Base-by-base conservation (phyloP, 2,888 invertebrate genomes). In the Polydrusus pterygomalis region DNA sequence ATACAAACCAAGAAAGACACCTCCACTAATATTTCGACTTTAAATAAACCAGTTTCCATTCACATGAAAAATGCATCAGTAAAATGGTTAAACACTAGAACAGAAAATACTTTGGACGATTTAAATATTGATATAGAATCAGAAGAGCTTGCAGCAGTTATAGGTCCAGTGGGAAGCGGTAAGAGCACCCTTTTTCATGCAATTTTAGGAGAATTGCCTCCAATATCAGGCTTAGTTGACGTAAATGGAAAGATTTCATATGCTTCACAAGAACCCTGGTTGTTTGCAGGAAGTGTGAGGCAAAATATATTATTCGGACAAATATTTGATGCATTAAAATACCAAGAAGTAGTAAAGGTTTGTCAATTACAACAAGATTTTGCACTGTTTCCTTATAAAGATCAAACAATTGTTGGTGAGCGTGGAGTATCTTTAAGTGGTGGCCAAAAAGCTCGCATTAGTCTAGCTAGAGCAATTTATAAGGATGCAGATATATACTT, bases 271-370 rank as follows among this genome's bases (percentile, higher is more conserved):
- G 94, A 96, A 84, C 94, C 96, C 0, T 97, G 96, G 96, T 85
- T 94, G 0, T 94, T 94, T 83, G 92, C 92, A 70, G 93, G 92
- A 17, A 95, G 95, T 78, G 92, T 98, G 0, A 90, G 95, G 13
- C 96, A 97, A 83, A 98, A 98, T 87, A 96, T 98, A 79, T 86
- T 96, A 1, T 98, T 98, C 87, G 97, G 97, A 0, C 91, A 91
- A 84, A 88, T 90, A 79, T 93, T 91, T 91, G 92, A 93, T 80
- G 89, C 90, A 30, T 89, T 91, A 25, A 89, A 91, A 17, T 93
- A 90, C 86, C 93, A 90, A 86, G 88, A 91, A 75, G 93, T 92
- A 45, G 88, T 96, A 1, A 90, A 91, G 51, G 92, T 91, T 0
- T 94, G 94, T 83, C 92, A 93, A 1, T 88, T 94, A 67, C 91